Evolutionary conservation across 2,113 vertebrate species (phyloP).

Genomic region (Leucopsar rothschildi): DNA sequence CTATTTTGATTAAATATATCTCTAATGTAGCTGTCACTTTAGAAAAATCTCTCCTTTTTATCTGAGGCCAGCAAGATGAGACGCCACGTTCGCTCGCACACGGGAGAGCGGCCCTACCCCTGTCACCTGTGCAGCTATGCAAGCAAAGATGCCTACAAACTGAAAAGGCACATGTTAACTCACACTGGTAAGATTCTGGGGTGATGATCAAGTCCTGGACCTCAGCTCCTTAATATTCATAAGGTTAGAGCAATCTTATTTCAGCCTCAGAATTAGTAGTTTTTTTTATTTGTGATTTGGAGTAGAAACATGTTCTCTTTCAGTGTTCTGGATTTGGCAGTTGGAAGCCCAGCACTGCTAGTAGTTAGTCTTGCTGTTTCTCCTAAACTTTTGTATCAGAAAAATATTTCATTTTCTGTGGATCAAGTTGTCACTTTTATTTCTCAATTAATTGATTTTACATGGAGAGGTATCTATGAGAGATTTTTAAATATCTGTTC

Average conservation of each 20-base stretch:
- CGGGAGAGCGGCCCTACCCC: constrained; percentile 66
- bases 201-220: not conserved
- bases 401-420: not conserved
- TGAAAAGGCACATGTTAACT: constrained; percentile 71
- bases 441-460: not conserved
- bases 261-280: not conserved
- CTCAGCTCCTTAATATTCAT: not conserved
- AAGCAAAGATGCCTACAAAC: constrained; percentile 68
- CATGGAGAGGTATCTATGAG: not conserved
- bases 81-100: constrained; percentile 62
- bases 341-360: not conserved
- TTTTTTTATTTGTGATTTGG: not conserved
- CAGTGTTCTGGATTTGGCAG: not conserved
- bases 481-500: not conserved
- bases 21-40: not conserved
- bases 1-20: not conserved
- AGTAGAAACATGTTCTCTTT: not conserved
- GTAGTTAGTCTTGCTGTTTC: not conserved
- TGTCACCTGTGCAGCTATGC: constrained; percentile 69
- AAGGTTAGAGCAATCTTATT: not conserved
- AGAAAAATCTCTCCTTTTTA: not conserved
- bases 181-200: constrained; percentile 64
- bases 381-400: not conserved
- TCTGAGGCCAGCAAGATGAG: constrained; percentile 72
- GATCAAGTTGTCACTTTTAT: not conserved